Evolutionary conservation across 2,888 invertebrate genomes (phyloP).

Genomic region (Meliscaeva auricollis): DNA sequence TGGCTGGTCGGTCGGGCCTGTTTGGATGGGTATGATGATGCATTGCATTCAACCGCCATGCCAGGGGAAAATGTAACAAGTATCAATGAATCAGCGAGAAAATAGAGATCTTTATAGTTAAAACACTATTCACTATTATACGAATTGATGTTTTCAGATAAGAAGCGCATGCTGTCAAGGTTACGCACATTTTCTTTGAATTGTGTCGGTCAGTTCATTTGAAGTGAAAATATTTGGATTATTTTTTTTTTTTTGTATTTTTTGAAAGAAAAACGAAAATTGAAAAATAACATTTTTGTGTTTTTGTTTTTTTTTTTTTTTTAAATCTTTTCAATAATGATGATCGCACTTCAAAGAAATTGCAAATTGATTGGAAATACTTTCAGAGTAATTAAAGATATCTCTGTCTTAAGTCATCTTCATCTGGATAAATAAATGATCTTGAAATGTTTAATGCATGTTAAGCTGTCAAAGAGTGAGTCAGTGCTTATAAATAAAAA

Average conservation of each 20-base stretch:
- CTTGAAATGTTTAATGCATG: constrained; percentile 22
- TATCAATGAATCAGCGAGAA: constrained; percentile 52
- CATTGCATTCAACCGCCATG: constrained; percentile 55
- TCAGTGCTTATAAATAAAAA: neutral
- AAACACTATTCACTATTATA: constrained; percentile 39
- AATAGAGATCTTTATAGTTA: constrained; percentile 42
- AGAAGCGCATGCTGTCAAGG: constrained; percentile 60
- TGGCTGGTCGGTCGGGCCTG: neutral
- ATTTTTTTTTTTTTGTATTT: neutral
- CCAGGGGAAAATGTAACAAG: constrained; percentile 38
- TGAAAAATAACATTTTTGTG: neutral
- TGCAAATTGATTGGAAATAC: constrained; percentile 28
- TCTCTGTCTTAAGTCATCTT: constrained; percentile 12
- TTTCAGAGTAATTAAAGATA: constrained; percentile 8
- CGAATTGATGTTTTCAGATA: constrained; percentile 53
- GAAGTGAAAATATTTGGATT: constrained; percentile 1
- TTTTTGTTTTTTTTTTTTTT: neutral
- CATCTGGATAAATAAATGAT: neutral
- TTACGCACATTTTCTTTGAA: constrained; percentile 35
- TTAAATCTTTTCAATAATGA: neutral
- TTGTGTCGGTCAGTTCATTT: constrained; percentile 1
- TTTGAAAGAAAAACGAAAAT: neutral
- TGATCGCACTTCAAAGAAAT: constrained; percentile 9
- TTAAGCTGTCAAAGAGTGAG: constrained; percentile 19
- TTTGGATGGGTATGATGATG: constrained; percentile 58